A percentile compares a stretch with the other conserved stretches of the same genome.
phyloP scores from a whole-genome alignment of 2,113 vertebrate species.

The Rhinolophus sinicus region DNA sequence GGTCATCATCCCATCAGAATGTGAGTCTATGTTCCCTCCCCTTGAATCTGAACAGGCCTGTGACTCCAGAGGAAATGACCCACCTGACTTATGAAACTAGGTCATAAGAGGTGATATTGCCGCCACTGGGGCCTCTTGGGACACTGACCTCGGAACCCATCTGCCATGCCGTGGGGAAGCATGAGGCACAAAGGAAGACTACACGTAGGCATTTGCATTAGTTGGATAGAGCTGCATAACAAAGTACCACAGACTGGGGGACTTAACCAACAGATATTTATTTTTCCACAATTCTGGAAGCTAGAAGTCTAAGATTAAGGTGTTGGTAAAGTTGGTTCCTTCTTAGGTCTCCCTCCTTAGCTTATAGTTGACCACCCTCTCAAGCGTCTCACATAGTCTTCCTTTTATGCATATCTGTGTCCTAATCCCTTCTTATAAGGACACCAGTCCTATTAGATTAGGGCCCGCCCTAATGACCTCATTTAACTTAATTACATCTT shows the following conservation, averaged over 20 bases:
- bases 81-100: background rate
- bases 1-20: background rate
- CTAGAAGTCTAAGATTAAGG: background rate
- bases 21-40: background rate
- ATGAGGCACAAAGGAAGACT: background rate
- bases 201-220: background rate
- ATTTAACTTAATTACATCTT: background rate
- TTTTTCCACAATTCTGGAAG: background rate
- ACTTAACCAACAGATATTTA: background rate
- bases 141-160: background rate
- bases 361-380: background rate
- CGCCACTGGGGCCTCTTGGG: background rate
- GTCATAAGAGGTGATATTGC: background rate
- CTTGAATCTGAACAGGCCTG: background rate
- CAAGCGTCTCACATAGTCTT: background rate
- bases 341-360: background rate
- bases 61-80: background rate
- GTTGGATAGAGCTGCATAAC: background rate
- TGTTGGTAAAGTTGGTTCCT: background rate
- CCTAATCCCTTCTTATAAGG: background rate
- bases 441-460: background rate
- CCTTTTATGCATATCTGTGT: background rate
- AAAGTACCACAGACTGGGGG: background rate
- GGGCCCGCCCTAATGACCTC: background rate
- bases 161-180: background rate